Evolutionary conservation across 2,888 invertebrate species (phyloP), one percentile per base, ranked within the genome.

Genomic region (Folsomia candida): DNA sequence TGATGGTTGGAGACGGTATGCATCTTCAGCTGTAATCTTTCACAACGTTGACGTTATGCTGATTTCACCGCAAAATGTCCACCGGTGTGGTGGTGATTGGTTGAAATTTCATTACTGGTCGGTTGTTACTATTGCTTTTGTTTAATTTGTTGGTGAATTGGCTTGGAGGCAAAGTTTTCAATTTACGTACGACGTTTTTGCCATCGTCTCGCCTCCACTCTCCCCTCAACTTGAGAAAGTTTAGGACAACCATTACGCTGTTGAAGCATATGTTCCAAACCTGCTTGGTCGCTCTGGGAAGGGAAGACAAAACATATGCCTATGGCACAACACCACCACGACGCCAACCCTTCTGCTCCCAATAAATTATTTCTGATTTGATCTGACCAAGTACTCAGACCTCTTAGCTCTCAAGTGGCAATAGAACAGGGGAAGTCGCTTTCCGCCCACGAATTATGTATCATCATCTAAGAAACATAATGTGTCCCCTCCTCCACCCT

Each of bases 321-420:
- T 9, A 14, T 37, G 37, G 37, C 14, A 20, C 54, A 6, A 54
- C 54, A 54, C 54, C n/a, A n/a, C 18, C 18, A 54, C 18, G n/a
- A 6, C 54, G 22, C 20, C 54, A 54, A 54, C 54, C 22, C 54
- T 54, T 54, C 22, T n/a, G 11, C 54, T 22, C 20, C 54, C 22
- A 4, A 54, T 54, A 54, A 54, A 54, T 54, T 54, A 54, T 54
- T 54, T 54, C 11, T 54, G 54, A 54, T 54, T 54, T 54, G 54
- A 54, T 54, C 54, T 54, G 54, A 54, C 54, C 54, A 54, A 54
- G 54, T 22, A 54, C 54, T 54, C 22, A 54, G 22, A 54, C 20
- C 54, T 54, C 54, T 54, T 54, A 54, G n/a, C 11, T 14, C 20
- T 54, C 11, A 54, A 54, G 54, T 54, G 54, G 37, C 20, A 54